A percentile compares a stretch with the other conserved stretches of the same genome.
phyloP scores from a whole-genome alignment of 1,140 invertebrate species.

The Sycophila sp. region DNA sequence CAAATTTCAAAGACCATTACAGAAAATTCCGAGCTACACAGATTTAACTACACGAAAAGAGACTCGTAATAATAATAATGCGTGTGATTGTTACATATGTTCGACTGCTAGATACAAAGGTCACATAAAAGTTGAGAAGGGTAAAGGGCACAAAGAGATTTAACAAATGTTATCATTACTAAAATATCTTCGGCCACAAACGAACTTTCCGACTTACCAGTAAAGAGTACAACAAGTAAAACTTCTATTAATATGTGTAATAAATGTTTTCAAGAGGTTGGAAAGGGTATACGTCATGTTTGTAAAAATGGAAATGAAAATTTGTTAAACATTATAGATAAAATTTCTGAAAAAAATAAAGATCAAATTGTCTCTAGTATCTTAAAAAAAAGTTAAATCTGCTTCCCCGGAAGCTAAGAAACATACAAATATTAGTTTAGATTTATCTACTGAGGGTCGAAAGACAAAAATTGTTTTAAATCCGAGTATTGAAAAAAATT shows the following conservation, averaged over 20 bases:
- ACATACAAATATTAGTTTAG: not conserved
- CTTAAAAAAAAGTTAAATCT: constrained; percentile 5
- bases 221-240: not conserved
- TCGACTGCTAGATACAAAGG: not conserved
- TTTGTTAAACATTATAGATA: constrained; percentile 1
- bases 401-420: not conserved
- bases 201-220: not conserved
- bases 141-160: not conserved
- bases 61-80: not conserved
- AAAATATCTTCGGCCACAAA: not conserved
- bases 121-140: not conserved
- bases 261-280: constrained; percentile 14
- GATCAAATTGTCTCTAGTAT: constrained; percentile 19
- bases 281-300: constrained; percentile 3
- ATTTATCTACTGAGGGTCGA: constrained; percentile 4
- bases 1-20: not conserved
- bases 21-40: not conserved
- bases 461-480: not conserved
- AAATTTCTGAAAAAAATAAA: constrained; percentile 15
- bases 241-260: not conserved
- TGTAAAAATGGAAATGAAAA: constrained; percentile 2
- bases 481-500: not conserved
- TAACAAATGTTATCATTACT: no score
- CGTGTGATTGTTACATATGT: constrained; percentile 6
- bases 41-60: not conserved